A percentile compares a stretch with the other conserved stretches of the same genome.
Conservation (phyloP, 2,797 vertebrate genomes). For the Etheostoma perlongum region DNA sequence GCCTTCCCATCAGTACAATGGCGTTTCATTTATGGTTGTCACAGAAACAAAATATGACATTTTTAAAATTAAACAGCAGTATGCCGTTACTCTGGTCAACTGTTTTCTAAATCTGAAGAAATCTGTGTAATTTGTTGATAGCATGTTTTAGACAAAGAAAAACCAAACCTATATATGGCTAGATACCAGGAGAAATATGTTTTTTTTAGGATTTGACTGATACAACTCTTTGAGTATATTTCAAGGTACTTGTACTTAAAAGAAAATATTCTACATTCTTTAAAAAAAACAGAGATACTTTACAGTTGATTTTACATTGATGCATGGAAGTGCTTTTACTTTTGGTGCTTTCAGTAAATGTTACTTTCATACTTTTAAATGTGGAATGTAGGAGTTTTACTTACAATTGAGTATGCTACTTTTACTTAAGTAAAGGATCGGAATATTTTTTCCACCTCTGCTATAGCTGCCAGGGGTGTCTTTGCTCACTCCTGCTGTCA, state of each 20-base stretch:
- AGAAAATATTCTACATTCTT: neutral
- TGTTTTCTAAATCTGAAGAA: constrained; percentile 3
- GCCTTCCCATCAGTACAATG: constrained; percentile 1
- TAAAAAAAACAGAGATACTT: neutral
- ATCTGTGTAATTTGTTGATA: neutral
- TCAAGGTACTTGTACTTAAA: neutral
- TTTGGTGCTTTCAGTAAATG: neutral
- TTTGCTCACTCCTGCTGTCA: constrained; percentile 19
- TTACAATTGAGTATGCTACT: neutral
- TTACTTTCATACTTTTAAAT: neutral
- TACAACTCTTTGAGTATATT: neutral
- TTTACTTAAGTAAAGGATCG: neutral
- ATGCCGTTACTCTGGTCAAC: neutral
- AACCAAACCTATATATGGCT: neutral
- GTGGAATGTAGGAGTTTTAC: neutral
- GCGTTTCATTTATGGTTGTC: constrained; percentile 13
- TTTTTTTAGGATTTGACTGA: neutral
- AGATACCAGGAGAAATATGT: neutral
- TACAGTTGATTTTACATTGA: neutral
- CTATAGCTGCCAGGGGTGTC: constrained; percentile 29
- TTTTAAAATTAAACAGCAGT: constrained; percentile 12
- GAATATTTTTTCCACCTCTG: constrained; percentile 13
- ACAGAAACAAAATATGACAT: neutral
- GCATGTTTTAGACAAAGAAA: neutral
- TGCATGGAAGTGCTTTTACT: neutral